Conservation (phyloP, 2,113 vertebrate genomes). For the Axis porcinus region DNA sequence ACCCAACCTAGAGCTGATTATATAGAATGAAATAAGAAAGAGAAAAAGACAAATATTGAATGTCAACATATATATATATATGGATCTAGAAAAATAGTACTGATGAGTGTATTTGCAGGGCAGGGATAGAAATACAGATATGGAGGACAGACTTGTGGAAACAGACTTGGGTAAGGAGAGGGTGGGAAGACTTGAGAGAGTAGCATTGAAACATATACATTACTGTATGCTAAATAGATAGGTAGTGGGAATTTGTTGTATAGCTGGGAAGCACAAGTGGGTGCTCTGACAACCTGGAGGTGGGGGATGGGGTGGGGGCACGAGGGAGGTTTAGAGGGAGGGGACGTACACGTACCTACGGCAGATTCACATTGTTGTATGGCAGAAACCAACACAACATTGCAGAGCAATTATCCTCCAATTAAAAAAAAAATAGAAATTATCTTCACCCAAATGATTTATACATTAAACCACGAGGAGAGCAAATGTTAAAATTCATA, state of each 20-base stretch:
- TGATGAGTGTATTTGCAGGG: neutral
- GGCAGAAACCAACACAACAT: neutral
- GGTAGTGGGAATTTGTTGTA: neutral
- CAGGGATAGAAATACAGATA: neutral
- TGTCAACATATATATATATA: neutral
- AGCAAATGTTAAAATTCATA: neutral
- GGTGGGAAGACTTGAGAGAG: neutral
- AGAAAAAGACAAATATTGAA: neutral
- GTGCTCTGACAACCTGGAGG: neutral
- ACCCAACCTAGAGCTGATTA: neutral
- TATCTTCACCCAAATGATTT: neutral
- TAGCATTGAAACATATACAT: neutral
- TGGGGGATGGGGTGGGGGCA: neutral
- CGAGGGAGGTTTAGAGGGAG: neutral
- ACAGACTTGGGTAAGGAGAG: neutral
- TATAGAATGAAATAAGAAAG: neutral
- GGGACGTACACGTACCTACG: neutral
- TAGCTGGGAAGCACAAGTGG: neutral
- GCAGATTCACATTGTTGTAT: neutral
- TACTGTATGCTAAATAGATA: neutral
- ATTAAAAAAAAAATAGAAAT: neutral
- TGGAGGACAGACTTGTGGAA: neutral
- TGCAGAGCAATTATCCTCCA: neutral
- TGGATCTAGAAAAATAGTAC: neutral
- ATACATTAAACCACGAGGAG: neutral